Base-by-base conservation (phyloP, 2,888 invertebrate species). In the Pristionchus fissidentatus region DNA sequence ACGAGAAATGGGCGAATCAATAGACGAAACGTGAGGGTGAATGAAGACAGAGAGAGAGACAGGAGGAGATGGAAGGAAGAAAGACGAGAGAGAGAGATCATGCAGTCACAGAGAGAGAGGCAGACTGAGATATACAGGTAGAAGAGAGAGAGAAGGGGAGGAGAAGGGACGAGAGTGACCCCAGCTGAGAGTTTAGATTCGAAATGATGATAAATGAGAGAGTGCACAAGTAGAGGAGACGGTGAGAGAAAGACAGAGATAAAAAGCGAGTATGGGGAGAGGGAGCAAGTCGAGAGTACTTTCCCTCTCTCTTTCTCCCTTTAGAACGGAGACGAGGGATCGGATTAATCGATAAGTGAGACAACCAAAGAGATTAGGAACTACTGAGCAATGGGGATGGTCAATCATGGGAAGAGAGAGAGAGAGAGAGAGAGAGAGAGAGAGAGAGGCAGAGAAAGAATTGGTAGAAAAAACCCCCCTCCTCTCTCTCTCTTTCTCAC, bases 1-100 rank as follows among this genome's bases (percentile, higher is more conserved):
- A 77, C 49, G 75, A 77, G 75, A 77, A 77, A 77, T 77, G 49
- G 41, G 49, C 49, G 75, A 49, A 77, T 77, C 75, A 77, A 77
- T 77, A 77, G 75, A 26, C 49, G 32, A 77, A 77, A 70, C n/a
- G 66, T 46, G 83, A 77, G 66, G 70, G 75, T 29, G 19, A 10
- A 62, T 10, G 29, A 43, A 22, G 43, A 26, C 15, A 73, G 43
- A 73, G 73, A 32, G 73, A 32, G 35, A 26, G 32, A 49, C 46
- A 46, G 78, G 22, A 49, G 35, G 52, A 49, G 32, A 26, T 26
- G n/a, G 26, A 43, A 43, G 22, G 46, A 15, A 41, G n/a, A 19
- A 29, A 38, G 75, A 46, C 13, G 49, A 19, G 19, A 49, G 49
- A 13, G 49, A 19, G 10, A n/a, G n/a, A n/a, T n/a, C n/a, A n/a